Evolutionary conservation across 2,888 invertebrate species (phyloP).

Genomic region (Drosophila paramelanica): DNA sequence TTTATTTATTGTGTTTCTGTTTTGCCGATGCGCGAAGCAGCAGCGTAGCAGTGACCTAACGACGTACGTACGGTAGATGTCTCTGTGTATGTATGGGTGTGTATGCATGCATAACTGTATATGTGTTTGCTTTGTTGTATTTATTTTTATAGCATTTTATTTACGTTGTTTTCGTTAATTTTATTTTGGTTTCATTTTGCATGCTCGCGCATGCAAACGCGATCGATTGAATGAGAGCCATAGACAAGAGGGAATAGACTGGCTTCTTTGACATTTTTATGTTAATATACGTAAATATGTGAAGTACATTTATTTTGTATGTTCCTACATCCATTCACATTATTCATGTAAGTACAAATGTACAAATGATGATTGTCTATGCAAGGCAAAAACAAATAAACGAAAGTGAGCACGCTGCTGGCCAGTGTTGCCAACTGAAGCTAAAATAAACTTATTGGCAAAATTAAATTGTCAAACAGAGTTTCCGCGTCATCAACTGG

Average conservation of each 20-base stretch:
- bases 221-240: constrained; percentile 72
- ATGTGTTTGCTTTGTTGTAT: constrained; percentile 57
- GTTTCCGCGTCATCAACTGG: constrained; percentile 15
- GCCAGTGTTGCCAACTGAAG: constrained; percentile 47
- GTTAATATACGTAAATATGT: constrained; percentile 8
- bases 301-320: constrained; percentile 7
- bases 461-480: constrained; percentile 20
- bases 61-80: constrained; percentile 19
- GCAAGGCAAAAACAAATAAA: constrained; percentile 32
- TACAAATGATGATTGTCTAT: constrained; percentile 20
- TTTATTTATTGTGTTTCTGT: constrained; percentile 80
- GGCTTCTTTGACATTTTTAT: constrained; percentile 15
- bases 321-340: constrained; percentile 15
- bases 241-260: constrained; percentile 50
- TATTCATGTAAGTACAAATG: constrained; percentile 3
- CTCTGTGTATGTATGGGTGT: constrained; percentile 23
- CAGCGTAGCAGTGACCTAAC: constrained; percentile 69
- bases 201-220: constrained; percentile 72
- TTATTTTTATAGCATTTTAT: constrained; percentile 72
- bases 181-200: constrained; percentile 75
- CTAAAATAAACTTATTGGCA: constrained; percentile 37
- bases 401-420: constrained; percentile 35
- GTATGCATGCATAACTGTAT: constrained; percentile 14
- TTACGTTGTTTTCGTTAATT: constrained; percentile 73
- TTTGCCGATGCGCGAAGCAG: constrained; percentile 68